phyloP scores from a whole-genome alignment of 2,113 vertebrate genomes.

The Agapornis roseicollis region DNA sequence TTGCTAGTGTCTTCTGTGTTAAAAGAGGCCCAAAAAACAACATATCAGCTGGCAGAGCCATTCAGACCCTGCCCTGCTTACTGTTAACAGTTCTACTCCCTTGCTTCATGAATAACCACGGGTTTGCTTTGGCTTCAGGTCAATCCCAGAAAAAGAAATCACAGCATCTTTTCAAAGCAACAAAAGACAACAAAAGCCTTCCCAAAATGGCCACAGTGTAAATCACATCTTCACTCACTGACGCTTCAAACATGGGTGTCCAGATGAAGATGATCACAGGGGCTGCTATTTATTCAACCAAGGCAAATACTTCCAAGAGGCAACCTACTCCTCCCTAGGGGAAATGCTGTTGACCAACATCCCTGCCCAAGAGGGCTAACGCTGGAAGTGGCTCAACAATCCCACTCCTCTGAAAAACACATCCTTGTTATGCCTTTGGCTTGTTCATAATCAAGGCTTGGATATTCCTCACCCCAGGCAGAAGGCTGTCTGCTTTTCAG shows the following conservation, averaged over 20 bases:
- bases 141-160: background rate
- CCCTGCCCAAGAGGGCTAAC: background rate
- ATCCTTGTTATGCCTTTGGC: background rate
- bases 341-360: background rate
- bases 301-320: background rate
- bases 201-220: background rate
- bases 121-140: background rate
- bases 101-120: background rate
- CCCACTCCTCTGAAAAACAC: background rate
- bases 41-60: background rate
- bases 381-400: background rate
- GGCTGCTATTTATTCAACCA: background rate
- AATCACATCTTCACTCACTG: background rate
- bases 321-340: background rate
- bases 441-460: background rate
- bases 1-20: background rate
- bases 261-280: background rate
- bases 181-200: background rate
- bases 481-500: background rate
- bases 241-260: background rate
- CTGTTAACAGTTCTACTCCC: background rate
- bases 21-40: slow-evolving; percentile 3
- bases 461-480: background rate
- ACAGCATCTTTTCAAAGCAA: background rate
- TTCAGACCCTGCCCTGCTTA: background rate